Base-by-base conservation (phyloP, 2,797 vertebrate genomes). In the Gymnothorax javanicus region DNA sequence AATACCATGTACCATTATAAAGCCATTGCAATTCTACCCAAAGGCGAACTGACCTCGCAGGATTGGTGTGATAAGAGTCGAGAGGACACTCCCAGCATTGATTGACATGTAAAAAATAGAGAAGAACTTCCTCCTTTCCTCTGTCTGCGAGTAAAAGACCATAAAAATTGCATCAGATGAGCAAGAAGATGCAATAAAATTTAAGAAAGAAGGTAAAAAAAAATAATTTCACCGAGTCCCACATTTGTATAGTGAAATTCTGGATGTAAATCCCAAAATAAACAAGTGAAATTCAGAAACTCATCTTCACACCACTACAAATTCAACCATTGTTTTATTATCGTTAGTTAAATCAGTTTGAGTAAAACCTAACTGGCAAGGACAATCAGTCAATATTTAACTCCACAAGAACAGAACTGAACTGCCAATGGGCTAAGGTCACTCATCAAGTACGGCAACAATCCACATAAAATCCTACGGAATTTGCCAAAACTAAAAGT, bases 81-180 rank as follows among this genome's bases (percentile, higher is more conserved):
- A 99, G 94, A 99, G 90, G 91, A 99, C 95, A 89, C 98, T 99
- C 88, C 98, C 99, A 83, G 97, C 97, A 56, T 99, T 99, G 94
- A 99, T 98, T 2, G 98, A 95, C 94, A 99, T 96, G 93, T 99
- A 99, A 96, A 99, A 99, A 91, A 99, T 97, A 81, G 98, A 99
- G 95, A 99, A 99, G 94, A 99, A 99, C 89, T 97, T 98, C 92
- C 95, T 97, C 91, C 97, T 96, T 92, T 99, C 97, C 0, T 93
- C 93, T 13, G 84, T 88, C 98, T 99, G 92, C 62, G 86, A 84
- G 56, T 2, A 54, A 17, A 60, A 84, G 85, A 75, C 9, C 69
- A 13, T 1, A 6, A 75, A 8, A 0, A 2, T 23, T 13, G 27
- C 1, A 15, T 15, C 13, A 67, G 62, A 67, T 13, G 20, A 17